Evolutionary conservation across 92 coral and sea anemone species (phyloP), one percentile per base, ranked within the genome.

Genomic region (Parazoanthus swiftii): DNA sequence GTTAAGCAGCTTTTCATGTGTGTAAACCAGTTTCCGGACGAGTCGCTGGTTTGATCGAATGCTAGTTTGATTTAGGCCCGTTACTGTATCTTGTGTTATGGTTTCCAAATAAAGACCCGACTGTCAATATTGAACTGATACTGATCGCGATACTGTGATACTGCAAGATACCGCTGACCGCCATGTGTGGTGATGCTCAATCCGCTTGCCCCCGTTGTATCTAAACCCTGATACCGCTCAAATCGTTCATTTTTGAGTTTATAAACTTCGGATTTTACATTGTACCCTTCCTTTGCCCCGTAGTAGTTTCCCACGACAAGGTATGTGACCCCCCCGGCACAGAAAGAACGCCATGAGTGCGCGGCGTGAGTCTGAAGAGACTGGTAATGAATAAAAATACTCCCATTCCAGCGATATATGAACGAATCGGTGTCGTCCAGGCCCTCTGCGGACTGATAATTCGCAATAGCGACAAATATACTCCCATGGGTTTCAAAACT

Each of bases 201-300:
- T 20, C 78, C 86, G n/a, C 90, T 84, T n/a, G 90, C 88, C 18
- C 92, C 92, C 21, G 82, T 74, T 59, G 92, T 86, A 25, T 72
- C 88, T 16, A 90, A 66, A 29, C 74, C 78, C 68, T 90, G 92
- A 35, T 80, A 80, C 8, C 63, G 51, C 58, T 56, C 88, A 63
- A 90, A 90, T 14, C 25, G 35, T 38, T 66, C 88, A 20, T 85
- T 39, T 14, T 59, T 74, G 72, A 90, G 88, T 50, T 79, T 81
- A 63, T 90, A 90, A 35, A 90, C 81, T 51, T 37, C 79, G 13
- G 92, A 90, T 13, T 33, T 81, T 0, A 51, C 76, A 72, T 74
- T 25, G 37, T 74, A 90, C 36, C 92, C 92, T 4, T 58, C 70
- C 20, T 33, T 26, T 6, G 20, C 26, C 67, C 59, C 80, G 20